These are phyloP conservation scores for Salvelinus sp. DNA, from an alignment of 2,113 vertebrate genomes.

Conservation along the genomic window DNA sequence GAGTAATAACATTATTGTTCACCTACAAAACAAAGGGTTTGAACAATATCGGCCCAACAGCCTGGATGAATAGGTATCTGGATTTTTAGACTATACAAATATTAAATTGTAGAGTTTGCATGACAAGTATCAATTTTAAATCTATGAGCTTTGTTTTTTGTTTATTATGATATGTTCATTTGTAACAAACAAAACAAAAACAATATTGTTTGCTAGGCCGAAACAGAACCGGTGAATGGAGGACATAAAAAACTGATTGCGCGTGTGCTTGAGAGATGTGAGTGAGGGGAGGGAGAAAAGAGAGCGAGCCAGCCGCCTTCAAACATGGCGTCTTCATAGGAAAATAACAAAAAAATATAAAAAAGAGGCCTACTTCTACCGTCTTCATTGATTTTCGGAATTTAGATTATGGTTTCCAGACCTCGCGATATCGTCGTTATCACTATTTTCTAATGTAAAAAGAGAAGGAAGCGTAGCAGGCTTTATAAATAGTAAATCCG, in stretches of 20 bases:
- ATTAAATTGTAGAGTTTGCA: too few species aligned
- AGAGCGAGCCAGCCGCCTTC: slow-evolving; percentile 74
- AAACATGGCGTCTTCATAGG: slow-evolving; percentile 82
- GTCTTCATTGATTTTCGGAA: slow-evolving; percentile 36
- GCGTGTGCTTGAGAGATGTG: slow-evolving; percentile 57
- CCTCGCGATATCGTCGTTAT: slow-evolving; percentile 17
- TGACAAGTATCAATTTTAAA: too few species aligned
- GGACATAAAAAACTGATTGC: slow-evolving; percentile 62
- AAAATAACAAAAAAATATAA: slow-evolving; percentile 78
- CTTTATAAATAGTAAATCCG: slow-evolving; percentile 50
- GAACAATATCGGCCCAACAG: too few species aligned
- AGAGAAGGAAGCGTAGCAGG: slow-evolving; percentile 16
- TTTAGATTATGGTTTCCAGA: not conserved
- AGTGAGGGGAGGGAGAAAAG: slow-evolving; percentile 58
- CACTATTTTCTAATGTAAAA: slow-evolving; percentile 12
- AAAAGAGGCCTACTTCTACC: slow-evolving; percentile 66
- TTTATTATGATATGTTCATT: too few species aligned
- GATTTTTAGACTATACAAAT: too few species aligned
- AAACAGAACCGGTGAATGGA: slow-evolving; percentile 57
- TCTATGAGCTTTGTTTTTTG: too few species aligned
- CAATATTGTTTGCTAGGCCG: too few species aligned
- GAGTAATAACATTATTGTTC: too few species aligned
- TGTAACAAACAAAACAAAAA: too few species aligned
- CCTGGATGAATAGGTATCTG: too few species aligned
- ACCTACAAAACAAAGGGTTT: too few species aligned